Base-by-base conservation (phyloP, 2,113 vertebrate genomes). In the Delphinus delphis region DNA sequence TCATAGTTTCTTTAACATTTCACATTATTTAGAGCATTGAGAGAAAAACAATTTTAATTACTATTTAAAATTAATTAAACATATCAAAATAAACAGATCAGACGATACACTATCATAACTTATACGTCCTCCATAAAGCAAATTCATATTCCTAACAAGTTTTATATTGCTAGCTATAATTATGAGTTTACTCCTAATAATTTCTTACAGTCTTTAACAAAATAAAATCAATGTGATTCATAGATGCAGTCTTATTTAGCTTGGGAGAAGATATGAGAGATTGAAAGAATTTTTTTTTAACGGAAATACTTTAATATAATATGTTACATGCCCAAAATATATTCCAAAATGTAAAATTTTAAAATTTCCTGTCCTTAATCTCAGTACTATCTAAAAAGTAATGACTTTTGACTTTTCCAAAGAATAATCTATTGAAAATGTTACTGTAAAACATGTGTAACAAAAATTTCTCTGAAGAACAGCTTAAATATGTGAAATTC, bases 1-100 rank as follows among this genome's bases (percentile, higher is more conserved):
- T 88, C 60, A 67, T 50, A 38, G n/a, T 41, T 84, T 96, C 47
- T 44, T 95, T 88, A 88, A 80, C 20, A 91, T 21, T 94, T 92
- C 11, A 76, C 41, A 82, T 88, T 94, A 93, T 76, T 77, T 79
- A 71, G 15, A 96, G 4, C 15, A 36, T 41, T 73, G 26, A 9
- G 8, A 67, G n/a, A 73, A 95, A 79, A 93, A 36, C 85, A 58
- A 80, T 76, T 88, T 82, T 81, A 95, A 58, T 94, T 77, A 58
- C 55, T 8, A 80, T 36, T 93, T 85, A 90, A 95, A 91, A 86
- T 63, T 76, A 65, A 92, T 67, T 60, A 74, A 67, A 67, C 65
- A 67, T 65, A 65, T 33, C 65, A 67, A 90, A 90, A 47, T 84
- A 88, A 81, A 86, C 63, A 71, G 38, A 50, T 20, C 7, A 86